Evolutionary conservation across 2,888 invertebrate genomes (phyloP), one percentile per base, ranked within the genome.

Genomic region (Trichogramma dendrolimi): DNA sequence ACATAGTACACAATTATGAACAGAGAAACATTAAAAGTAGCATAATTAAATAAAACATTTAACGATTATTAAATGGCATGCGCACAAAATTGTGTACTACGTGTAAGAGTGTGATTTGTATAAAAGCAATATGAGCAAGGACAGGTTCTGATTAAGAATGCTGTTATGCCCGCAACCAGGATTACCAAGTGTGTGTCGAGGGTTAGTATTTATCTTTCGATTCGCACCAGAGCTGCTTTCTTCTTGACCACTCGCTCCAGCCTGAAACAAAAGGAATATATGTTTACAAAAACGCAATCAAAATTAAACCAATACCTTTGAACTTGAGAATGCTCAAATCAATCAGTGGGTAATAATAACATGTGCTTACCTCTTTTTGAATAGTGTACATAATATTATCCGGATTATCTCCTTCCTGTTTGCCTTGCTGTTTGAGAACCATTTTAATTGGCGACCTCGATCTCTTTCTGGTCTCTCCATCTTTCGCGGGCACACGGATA

Each of bases 381-480:
- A 89, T 88, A 73, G 89, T 89, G 81, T 89, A 89, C 75, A 86
- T 87, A 27, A 27, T 27, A 61, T 80, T 79, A 43, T 78, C 73
- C 54, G 82, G 78, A 61, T 82, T 82, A 46, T 80, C 77, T 43
- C 75, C 76, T 40, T 80, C 80, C 4, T 83, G 84, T 2, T 85
- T 82, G 52, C 87, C 77, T 68, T 83, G 81, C 74, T 87, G 62
- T 8, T 56, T 87, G 72, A 91, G 85, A 64, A 90, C 90, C 87
- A 90, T 89, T 80, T 91, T 91, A 68, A 91, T 77, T 0, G 89
- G 87, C 65, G 86, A 87, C 67, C 88, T 83, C 58, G 85, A 84
- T 44, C 81, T 79, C 68, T 86, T 86, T 78, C 88, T 89, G 71
- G 86, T 86, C 77, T 71, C 65, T 73, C 80, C 74, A 51, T 76